Percentiles rank a stretch among this genome's conserved stretches.
phyloP scores from a whole-genome alignment of 2,113 vertebrate species.

The Maylandia zebra region DNA sequence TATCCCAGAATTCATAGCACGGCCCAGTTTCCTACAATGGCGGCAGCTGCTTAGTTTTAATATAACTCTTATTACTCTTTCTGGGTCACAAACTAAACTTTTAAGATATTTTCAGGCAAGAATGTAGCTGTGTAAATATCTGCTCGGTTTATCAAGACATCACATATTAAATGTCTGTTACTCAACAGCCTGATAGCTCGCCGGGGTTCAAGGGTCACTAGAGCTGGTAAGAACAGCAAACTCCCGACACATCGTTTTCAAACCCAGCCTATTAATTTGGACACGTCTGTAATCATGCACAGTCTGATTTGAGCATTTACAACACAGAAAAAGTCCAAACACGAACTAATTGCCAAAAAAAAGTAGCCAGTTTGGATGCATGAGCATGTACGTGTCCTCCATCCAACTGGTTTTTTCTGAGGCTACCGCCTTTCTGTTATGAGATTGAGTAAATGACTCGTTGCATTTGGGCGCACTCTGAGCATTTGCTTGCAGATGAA shows the following conservation, averaged over 20 bases:
- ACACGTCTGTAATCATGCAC: rapidly evolving
- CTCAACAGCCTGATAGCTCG: rapidly evolving
- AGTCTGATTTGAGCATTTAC: rapidly evolving
- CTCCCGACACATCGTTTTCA: rapidly evolving
- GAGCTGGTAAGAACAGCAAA: rapidly evolving
- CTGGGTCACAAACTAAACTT: rapidly evolving
- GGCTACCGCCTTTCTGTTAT: rapidly evolving
- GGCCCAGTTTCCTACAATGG: too few relatives aligned
- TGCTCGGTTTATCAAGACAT: too few relatives aligned
- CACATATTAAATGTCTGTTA: too few relatives aligned
- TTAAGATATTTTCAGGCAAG: too few relatives aligned
- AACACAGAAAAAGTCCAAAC: too few relatives aligned
- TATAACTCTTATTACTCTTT: rapidly evolving
- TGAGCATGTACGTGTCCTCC: neutral
- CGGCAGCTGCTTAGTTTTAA: too few relatives aligned
- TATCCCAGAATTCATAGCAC: too few relatives aligned
- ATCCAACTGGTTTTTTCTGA: rapidly evolving
- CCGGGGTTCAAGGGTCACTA: rapidly evolving
- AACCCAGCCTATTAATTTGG: too few relatives aligned
- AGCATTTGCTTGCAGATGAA: rapidly evolving
- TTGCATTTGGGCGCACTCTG: rapidly evolving
- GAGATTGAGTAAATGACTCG: rapidly evolving
- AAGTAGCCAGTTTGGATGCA: rapidly evolving
- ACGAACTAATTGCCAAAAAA: rapidly evolving
- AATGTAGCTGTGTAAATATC: rapidly evolving